These are phyloP conservation scores for Stenotaenia linearis DNA, from an alignment of 2,888 invertebrate genomes.

Conservation along the genomic window DNA sequence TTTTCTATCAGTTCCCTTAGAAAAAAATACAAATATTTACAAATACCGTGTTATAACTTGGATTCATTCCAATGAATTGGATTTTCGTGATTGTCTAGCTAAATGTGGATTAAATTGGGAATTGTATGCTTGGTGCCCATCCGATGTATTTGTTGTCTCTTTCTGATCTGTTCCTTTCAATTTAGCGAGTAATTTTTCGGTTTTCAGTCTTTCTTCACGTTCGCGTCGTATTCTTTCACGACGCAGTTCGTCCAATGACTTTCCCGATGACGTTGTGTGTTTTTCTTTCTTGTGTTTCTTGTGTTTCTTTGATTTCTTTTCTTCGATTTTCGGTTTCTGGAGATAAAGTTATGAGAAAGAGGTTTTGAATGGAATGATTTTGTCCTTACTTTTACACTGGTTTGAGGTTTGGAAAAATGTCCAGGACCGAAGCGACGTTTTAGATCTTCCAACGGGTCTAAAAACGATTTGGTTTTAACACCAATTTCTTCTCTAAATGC, in stretches of 20 bases:
- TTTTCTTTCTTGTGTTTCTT: slow-evolving; percentile 45
- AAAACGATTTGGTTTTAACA: slow-evolving; percentile 59
- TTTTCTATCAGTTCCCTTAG: not conserved
- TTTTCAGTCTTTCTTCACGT: slow-evolving; percentile 64
- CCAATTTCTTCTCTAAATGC: slow-evolving; percentile 56
- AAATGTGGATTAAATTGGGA: slow-evolving; percentile 87
- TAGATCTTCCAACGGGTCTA: slow-evolving; percentile 70
- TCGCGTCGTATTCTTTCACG: slow-evolving; percentile 76
- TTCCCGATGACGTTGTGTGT: slow-evolving; percentile 44
- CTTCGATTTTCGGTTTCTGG: not conserved
- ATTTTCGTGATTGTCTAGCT: slow-evolving; percentile 42
- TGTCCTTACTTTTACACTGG: not conserved
- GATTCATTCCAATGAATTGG: not conserved
- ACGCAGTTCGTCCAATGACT: slow-evolving; percentile 60
- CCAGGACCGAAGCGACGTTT: slow-evolving; percentile 53
- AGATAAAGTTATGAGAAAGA: not conserved
- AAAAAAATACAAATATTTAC: not conserved
- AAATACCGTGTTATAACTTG: no score
- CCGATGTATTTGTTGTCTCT: slow-evolving; percentile 36
- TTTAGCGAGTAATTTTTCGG: slow-evolving; percentile 66
- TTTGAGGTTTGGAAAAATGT: not conserved
- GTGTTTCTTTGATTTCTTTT: slow-evolving; percentile 41
- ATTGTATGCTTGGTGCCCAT: slow-evolving; percentile 72
- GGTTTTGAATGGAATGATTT: no score
- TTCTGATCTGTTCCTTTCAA: slow-evolving; percentile 54